Base-by-base conservation (phyloP, 2,113 vertebrate species). In the Recurvirostra avosetta region DNA sequence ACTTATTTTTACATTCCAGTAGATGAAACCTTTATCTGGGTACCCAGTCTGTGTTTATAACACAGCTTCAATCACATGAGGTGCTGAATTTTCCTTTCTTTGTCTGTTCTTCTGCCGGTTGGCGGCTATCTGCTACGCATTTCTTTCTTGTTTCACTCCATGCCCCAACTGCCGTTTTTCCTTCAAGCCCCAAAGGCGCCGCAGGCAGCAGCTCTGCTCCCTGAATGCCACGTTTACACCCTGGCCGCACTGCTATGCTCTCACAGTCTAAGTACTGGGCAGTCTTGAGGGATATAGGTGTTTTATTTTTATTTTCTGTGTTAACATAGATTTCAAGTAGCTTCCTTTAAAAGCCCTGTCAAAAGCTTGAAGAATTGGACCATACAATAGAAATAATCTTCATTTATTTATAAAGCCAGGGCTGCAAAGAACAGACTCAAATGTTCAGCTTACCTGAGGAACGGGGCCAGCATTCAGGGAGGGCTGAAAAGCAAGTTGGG, bases 321-420 rank as follows among this genome's bases (percentile, higher is more conserved):
- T 70, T 88, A 88, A 55, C 65, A 84, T 9, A 74, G 81, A 59
- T 87, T 94, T 91, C 61, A 74, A 94, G 52, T 26, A 75, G 47
- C 52, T 95, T 70, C 41, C 85, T 76, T 73, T 80, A 76, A 92
- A 95, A 95, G 66, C 58, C 30, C 40, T 82, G 34, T 76, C 71
- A 72, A 90, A 92, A 79, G 49, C 75, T 70, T 66, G 72, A 92
- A 73, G 74, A 92, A 66, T 41, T 62, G 79, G 53, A 90, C 79
- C 67, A 90, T 55, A 68, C 49, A 92, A 88, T 58, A 86, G 70
- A 88, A 91, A 86, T 43, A 70, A 77, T 73, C 56, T 84, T 90
- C 2, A 16, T 41, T 94, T 66, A 78, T 80, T 66, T 49, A 43
- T 9, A 53, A 67, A 86, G 25, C 17, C 49, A 86, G 81, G 50